Evolutionary conservation across 2,797 vertebrate genomes (phyloP).

Genomic region (Tangara arthus): DNA sequence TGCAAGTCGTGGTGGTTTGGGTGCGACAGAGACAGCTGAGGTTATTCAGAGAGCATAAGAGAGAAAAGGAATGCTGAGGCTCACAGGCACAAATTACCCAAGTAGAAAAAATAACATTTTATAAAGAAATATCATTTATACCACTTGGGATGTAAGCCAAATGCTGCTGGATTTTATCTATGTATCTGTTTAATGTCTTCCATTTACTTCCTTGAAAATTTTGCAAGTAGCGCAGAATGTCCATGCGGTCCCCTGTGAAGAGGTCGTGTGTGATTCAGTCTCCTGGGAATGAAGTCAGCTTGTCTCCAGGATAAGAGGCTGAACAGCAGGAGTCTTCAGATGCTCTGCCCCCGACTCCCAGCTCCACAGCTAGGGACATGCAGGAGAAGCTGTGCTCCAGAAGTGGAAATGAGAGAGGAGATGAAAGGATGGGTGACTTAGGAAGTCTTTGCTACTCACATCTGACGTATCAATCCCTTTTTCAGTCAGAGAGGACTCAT

Average conservation of each 20-base stretch:
- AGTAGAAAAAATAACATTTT: not conserved
- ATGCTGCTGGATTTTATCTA: not conserved
- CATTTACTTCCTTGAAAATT: not conserved
- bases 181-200: not conserved
- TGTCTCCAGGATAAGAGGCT: not conserved
- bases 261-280: not conserved
- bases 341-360: rapidly evolving
- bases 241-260: not conserved
- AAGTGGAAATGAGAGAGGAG: not conserved
- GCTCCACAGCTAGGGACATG: not conserved
- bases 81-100: not conserved
- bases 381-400: not conserved
- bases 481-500: not conserved
- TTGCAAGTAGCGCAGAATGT: rapidly evolving
- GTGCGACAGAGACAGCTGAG: not conserved
- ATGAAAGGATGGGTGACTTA: not conserved
- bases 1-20: not conserved
- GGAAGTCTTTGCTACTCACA: not conserved
- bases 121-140: not conserved
- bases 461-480: not conserved
- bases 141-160: rapidly evolving
- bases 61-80: not conserved
- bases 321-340: not conserved
- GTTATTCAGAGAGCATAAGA: not conserved
- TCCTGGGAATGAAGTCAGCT: not conserved